Evolutionary conservation across 1,140 invertebrate species (phyloP).

Genomic region (Drosophila nigromelanica): DNA sequence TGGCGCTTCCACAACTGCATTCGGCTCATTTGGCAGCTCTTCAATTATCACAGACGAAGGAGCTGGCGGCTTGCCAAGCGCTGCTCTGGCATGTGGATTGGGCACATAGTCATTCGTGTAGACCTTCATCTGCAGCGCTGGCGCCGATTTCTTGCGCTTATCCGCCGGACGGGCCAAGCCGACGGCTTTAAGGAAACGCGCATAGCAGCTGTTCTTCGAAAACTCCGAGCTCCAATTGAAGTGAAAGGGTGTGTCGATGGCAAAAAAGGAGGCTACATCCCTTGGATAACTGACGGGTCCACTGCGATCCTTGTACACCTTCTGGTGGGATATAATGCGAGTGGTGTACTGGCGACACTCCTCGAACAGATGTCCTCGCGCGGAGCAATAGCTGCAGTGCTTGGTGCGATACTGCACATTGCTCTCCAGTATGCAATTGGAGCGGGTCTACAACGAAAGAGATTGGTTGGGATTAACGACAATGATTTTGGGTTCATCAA

Average conservation of each 20-base stretch:
- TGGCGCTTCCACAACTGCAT: neutral
- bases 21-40: neutral
- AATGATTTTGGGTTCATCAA: neutral
- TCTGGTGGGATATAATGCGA: conserved; percentile 69
- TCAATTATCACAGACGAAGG: conserved; percentile 6
- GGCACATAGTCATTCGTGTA: conserved; percentile 47
- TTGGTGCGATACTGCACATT: conserved; percentile 83
- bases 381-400: conserved; percentile 87
- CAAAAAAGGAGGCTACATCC: conserved; percentile 32
- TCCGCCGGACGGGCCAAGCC: conserved; percentile 24
- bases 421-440: conserved; percentile 77
- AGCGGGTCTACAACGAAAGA: conserved; percentile 75
- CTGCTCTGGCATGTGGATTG: conserved; percentile 55
- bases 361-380: conserved; percentile 86
- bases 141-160: conserved; percentile 13
- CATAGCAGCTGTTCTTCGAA: conserved; percentile 62
- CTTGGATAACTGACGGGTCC: conserved; percentile 31
- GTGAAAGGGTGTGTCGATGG: conserved; percentile 46
- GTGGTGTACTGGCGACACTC: conserved; percentile 80
- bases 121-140: conserved; percentile 14
- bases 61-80: neutral
- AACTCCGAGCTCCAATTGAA: conserved; percentile 57
- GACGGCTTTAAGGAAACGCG: conserved; percentile 58
- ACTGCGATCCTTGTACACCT: conserved; percentile 61
- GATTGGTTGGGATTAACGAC: neutral